Percentiles rank a stretch among this genome's conserved stretches.
These are phyloP conservation scores for Rhaphigaster nebulosa DNA, from an alignment of 2,888 invertebrate species.

Conservation along the genomic window DNA sequence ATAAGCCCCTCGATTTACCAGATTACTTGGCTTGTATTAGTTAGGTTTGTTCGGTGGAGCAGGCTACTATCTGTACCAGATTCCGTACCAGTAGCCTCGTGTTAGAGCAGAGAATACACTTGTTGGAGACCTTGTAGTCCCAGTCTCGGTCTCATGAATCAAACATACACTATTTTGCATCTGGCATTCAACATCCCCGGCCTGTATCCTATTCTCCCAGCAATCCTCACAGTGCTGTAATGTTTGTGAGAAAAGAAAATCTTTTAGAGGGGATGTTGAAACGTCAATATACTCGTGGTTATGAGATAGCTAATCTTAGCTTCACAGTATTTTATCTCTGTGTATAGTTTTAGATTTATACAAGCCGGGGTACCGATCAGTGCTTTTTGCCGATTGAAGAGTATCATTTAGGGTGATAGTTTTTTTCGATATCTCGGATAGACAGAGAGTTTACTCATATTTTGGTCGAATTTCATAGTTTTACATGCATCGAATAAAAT, in stretches of 20 bases:
- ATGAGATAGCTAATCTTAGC: not conserved
- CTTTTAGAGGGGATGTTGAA: not conserved
- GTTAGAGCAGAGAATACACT: conserved; percentile 29
- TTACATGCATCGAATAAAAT: too few species aligned
- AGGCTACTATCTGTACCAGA: not conserved
- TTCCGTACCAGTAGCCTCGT: not conserved
- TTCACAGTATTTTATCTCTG: not conserved
- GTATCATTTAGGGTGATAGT: too few species aligned
- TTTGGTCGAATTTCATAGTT: too few species aligned
- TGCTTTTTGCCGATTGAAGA: too few species aligned
- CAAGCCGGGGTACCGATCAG: too few species aligned
- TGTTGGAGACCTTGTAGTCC: conserved; percentile 43
- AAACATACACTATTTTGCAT: conserved; percentile 55
- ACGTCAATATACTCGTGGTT: not conserved
- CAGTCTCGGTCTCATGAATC: conserved; percentile 9
- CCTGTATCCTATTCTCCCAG: not conserved
- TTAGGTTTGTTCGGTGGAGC: not conserved
- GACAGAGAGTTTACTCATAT: too few species aligned
- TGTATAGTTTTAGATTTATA: not conserved
- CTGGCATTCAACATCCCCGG: conserved; percentile 15
- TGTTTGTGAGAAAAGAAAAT: not conserved
- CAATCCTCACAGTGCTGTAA: not conserved
- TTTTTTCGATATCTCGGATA: too few species aligned
- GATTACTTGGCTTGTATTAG: not conserved
- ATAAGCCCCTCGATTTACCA: not conserved